These are phyloP conservation scores for Enteromius mattozi DNA, from an alignment of 2,797 vertebrate species.

Conservation along the genomic window DNA sequence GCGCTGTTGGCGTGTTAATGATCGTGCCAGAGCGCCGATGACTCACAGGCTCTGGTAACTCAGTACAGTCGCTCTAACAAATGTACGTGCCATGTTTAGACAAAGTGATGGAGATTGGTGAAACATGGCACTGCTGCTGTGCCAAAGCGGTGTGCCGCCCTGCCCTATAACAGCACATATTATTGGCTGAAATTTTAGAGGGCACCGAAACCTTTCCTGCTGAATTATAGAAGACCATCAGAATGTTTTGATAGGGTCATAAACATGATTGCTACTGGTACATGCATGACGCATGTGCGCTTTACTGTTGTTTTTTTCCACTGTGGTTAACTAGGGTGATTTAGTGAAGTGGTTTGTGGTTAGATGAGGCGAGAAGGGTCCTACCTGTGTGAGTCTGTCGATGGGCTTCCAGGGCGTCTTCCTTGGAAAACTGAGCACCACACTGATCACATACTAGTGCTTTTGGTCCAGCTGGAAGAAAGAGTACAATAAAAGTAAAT, in stretches of 20 bases:
- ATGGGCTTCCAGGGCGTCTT: slow-evolving; percentile 94
- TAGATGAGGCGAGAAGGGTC: slow-evolving; percentile 50
- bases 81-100: slow-evolving; percentile 52
- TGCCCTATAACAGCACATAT: slow-evolving; percentile 71
- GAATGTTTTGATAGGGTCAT: slow-evolving; percentile 39
- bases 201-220: slow-evolving; percentile 70
- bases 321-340: neutral
- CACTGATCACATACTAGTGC: slow-evolving; percentile 97
- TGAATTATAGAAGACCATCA: slow-evolving; percentile 76
- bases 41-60: slow-evolving; percentile 55
- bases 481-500: neutral
- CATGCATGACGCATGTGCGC: slow-evolving; percentile 5
- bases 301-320: slow-evolving; percentile 28
- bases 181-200: slow-evolving; percentile 77
- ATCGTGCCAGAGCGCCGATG: slow-evolving; percentile 48
- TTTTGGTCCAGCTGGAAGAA: slow-evolving; percentile 87
- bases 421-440: slow-evolving; percentile 94
- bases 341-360: slow-evolving; percentile 3
- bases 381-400: slow-evolving; percentile 95
- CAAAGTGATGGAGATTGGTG: slow-evolving; percentile 50
- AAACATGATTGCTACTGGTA: slow-evolving; percentile 36
- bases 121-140: slow-evolving; percentile 50
- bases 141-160: slow-evolving; percentile 64
- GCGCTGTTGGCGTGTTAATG: slow-evolving; percentile 42
- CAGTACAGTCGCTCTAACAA: slow-evolving; percentile 39